Evolutionary conservation across 1,140 invertebrate genomes (phyloP).

Genomic region (Aphis craccivora): DNA sequence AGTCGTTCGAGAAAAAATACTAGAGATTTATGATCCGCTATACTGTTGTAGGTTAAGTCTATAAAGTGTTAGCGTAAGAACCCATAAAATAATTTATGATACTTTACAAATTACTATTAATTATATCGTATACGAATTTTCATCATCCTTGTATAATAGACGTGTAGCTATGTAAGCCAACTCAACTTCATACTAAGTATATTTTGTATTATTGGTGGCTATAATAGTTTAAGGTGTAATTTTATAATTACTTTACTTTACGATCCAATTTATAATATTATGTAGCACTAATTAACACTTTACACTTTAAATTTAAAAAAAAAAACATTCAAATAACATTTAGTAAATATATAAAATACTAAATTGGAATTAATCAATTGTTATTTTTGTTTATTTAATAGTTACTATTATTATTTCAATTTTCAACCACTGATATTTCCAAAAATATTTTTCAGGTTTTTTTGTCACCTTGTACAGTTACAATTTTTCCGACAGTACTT

Average conservation of each 20-base stretch:
- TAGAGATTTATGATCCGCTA: conserved; percentile 5
- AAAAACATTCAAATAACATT: background rate
- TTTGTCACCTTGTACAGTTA: background rate
- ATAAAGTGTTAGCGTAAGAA: background rate
- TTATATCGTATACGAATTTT: background rate
- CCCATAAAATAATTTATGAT: background rate
- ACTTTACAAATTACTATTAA: background rate
- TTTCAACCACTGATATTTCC: background rate
- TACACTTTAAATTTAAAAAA: background rate
- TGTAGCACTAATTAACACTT: too few species aligned
- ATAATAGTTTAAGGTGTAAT: too few species aligned
- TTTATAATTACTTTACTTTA: too few species aligned
- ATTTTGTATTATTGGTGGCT: background rate
- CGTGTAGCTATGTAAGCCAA: background rate
- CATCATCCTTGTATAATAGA: background rate
- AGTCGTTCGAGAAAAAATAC: background rate
- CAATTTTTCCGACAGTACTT: background rate
- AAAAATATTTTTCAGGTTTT: background rate
- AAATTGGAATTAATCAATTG: background rate
- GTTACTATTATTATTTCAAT: background rate
- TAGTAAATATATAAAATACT: background rate
- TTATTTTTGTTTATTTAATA: background rate
- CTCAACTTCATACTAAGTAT: background rate
- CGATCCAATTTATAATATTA: too few species aligned
- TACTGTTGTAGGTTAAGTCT: background rate